Conservation (phyloP, 2,888 invertebrate genomes). For the Cylloceria caligata region DNA sequence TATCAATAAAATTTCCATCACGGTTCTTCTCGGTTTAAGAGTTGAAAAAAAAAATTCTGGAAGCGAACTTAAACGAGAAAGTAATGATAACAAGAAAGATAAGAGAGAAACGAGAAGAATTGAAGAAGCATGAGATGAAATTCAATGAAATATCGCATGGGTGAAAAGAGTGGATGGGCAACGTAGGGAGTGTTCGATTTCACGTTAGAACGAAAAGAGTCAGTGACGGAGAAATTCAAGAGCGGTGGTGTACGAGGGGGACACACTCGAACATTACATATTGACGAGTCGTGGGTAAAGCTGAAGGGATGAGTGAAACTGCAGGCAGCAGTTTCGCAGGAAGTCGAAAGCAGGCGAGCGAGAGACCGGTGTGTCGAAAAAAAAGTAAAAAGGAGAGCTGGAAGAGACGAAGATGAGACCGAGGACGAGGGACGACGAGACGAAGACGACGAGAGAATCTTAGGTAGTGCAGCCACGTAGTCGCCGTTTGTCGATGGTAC, state of each 20-base stretch:
- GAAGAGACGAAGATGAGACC: slow-evolving; percentile 46
- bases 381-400: slow-evolving; percentile 55
- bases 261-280: slow-evolving; percentile 68
- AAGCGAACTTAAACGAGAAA: slow-evolving; percentile 25
- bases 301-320: slow-evolving; percentile 43
- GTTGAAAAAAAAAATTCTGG: neutral
- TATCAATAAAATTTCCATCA: slow-evolving; percentile 28
- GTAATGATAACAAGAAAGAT: slow-evolving; percentile 42
- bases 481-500: slow-evolving; percentile 85
- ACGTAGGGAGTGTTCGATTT: slow-evolving; percentile 58
- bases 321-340: slow-evolving; percentile 70
- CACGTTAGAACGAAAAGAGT: slow-evolving; percentile 50
- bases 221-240: slow-evolving; percentile 47
- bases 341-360: slow-evolving; percentile 69
- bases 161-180: slow-evolving; percentile 33
- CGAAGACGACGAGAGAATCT: slow-evolving; percentile 74
- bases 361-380: slow-evolving; percentile 63
- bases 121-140: slow-evolving; percentile 50
- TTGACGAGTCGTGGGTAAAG: slow-evolving; percentile 67
- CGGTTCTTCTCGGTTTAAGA: neutral
- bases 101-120: slow-evolving; percentile 23
- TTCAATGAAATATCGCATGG: slow-evolving; percentile 63
- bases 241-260: slow-evolving; percentile 39
- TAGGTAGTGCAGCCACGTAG: slow-evolving; percentile 84
- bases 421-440: slow-evolving; percentile 66